Conservation (phyloP, 1,140 invertebrate genomes). For the Drosophila pallidifrons region DNA sequence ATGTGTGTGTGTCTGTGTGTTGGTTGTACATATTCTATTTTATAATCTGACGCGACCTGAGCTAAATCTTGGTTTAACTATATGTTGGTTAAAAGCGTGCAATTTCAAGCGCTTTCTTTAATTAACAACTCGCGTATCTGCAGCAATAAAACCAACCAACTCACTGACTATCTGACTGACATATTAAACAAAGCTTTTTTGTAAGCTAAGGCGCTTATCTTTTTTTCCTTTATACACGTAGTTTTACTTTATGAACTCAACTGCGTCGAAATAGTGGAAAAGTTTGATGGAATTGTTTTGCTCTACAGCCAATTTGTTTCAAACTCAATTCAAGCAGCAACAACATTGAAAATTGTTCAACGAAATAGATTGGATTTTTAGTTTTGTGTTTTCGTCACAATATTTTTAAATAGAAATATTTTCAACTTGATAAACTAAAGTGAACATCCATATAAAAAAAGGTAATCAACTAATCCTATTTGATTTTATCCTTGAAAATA, state of each 20-base stretch:
- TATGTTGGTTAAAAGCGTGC: background rate
- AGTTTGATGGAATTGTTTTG: slow-evolving; percentile 1
- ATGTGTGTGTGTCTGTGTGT: background rate
- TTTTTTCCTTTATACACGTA: background rate
- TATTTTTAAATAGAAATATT: too few relatives aligned
- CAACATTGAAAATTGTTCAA: background rate
- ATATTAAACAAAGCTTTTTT: background rate
- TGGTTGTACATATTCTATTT: background rate
- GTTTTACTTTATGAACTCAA: background rate
- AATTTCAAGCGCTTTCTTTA: background rate
- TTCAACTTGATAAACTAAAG: too few relatives aligned
- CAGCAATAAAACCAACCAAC: background rate
- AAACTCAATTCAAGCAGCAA: background rate
- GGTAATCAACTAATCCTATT: too few relatives aligned
- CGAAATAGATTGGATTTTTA: background rate
- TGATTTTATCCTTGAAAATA: too few relatives aligned
- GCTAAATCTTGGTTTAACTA: background rate
- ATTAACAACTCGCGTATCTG: background rate
- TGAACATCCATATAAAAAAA: too few relatives aligned
- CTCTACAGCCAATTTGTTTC: background rate
- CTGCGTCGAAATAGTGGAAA: background rate
- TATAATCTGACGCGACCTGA: background rate
- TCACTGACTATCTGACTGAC: background rate
- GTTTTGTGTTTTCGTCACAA: too few relatives aligned
- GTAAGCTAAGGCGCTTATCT: background rate